Conservation (phyloP, 2,113 vertebrate genomes). For the Thermophis baileyi region DNA sequence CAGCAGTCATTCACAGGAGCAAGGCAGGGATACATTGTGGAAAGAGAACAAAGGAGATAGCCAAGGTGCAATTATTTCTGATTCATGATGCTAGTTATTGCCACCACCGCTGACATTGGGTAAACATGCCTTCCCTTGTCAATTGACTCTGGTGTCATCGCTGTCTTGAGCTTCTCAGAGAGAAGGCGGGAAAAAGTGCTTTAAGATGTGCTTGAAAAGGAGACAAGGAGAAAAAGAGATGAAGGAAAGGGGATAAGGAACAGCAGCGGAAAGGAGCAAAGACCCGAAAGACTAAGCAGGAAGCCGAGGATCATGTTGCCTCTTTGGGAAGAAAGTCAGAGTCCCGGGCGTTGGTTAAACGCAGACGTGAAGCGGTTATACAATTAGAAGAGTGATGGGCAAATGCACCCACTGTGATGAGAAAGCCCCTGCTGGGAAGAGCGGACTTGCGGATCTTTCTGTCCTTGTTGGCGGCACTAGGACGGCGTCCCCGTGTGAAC, state of each 20-base stretch:
- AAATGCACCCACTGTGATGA: not conserved
- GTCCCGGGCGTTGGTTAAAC: not conserved
- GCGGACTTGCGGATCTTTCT: not conserved
- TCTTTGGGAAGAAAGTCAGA: not conserved
- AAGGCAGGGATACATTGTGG: not conserved
- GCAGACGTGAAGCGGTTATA: not conserved
- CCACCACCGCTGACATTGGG: not conserved
- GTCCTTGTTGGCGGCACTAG: not conserved
- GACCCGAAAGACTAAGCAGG: not conserved
- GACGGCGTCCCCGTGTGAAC: conserved; percentile 30
- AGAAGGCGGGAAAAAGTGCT: not conserved
- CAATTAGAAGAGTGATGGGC: not conserved
- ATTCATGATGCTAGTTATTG: not conserved
- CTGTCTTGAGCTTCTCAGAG: not conserved
- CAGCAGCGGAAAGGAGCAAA: not conserved
- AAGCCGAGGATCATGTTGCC: not conserved
- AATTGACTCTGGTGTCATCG: not conserved
- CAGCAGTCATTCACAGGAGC: not conserved
- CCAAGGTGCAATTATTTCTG: not conserved
- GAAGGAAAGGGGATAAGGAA: not conserved
- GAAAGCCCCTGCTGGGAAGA: not conserved
- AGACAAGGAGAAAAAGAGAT: not conserved
- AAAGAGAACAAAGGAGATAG: not conserved
- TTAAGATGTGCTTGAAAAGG: not conserved
- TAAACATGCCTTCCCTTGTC: not conserved